These are phyloP conservation scores for Theristicus caerulescens DNA, from an alignment of 2,113 vertebrate genomes.

Conservation along the genomic window DNA sequence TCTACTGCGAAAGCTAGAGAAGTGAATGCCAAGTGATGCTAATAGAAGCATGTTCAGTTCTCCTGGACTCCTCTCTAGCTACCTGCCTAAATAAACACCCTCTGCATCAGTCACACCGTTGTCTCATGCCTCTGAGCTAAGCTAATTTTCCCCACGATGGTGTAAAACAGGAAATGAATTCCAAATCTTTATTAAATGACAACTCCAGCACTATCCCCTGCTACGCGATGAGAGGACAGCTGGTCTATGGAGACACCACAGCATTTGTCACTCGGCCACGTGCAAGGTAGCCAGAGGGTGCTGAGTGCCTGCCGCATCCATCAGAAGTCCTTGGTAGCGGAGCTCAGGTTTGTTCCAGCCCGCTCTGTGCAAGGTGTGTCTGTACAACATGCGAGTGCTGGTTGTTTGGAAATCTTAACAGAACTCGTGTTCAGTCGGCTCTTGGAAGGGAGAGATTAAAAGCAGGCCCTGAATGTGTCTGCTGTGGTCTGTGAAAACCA, in stretches of 20 bases:
- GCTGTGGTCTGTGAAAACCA: constrained; percentile 1
- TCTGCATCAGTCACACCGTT: neutral
- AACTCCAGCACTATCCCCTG: neutral
- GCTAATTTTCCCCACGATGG: neutral
- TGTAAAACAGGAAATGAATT: neutral
- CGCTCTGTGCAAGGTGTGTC: neutral
- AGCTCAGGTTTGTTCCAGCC: neutral
- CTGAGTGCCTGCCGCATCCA: neutral
- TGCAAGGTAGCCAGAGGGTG: neutral
- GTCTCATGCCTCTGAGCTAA: neutral
- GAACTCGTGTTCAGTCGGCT: neutral
- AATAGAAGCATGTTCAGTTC: neutral
- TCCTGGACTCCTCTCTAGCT: neutral
- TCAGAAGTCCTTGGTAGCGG: neutral
- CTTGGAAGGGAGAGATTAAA: constrained; percentile 1
- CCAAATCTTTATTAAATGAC: neutral
- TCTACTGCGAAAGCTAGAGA: neutral
- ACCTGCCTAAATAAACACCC: constrained; percentile 5
- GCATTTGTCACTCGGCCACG: neutral
- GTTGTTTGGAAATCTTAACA: neutral
- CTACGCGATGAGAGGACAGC: neutral
- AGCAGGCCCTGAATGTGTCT: neutral
- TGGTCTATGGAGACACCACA: neutral
- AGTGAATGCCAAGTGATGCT: neutral
- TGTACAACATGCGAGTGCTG: fast-evolving